Percentiles rank a stretch among this genome's conserved stretches.
phyloP scores from a whole-genome alignment of 2,113 vertebrate species.

The Syngnathus scovelli region DNA sequence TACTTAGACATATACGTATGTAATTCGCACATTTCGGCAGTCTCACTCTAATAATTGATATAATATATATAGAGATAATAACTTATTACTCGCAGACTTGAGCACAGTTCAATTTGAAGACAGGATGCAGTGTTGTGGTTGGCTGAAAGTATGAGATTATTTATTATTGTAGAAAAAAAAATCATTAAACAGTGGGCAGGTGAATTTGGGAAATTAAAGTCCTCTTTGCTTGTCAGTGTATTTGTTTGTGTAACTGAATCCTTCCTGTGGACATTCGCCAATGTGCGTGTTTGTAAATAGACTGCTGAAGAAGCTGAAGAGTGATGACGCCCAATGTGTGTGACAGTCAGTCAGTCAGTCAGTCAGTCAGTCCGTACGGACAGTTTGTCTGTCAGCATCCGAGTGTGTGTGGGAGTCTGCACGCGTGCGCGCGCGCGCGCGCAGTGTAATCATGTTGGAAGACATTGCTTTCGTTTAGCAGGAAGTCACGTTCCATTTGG shows the following conservation, averaged over 20 bases:
- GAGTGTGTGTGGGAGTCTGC: background rate
- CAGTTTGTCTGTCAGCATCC: no score
- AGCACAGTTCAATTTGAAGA: no score
- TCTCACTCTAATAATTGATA: no score
- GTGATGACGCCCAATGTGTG: background rate
- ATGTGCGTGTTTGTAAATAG: background rate
- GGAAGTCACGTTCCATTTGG: conserved; percentile 37
- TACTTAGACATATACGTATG: no score
- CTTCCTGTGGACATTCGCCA: conserved; percentile 24
- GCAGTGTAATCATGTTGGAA: conserved; percentile 41
- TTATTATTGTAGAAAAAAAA: conserved; percentile 29
- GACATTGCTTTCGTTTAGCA: conserved; percentile 24
- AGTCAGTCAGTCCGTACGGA: background rate
- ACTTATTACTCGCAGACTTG: no score
- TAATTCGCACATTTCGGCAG: no score
- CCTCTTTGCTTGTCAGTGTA: background rate
- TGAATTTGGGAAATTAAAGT: conserved; percentile 20
- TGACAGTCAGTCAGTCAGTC: background rate
- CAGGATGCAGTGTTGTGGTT: conserved; percentile 4
- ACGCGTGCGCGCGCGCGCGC: no score
- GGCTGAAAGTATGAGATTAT: conserved; percentile 7
- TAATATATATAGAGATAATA: no score
- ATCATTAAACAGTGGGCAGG: conserved; percentile 34
- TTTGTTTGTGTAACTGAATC: conserved; percentile 31
- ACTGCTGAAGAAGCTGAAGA: background rate